phyloP scores from a whole-genome alignment of 2,888 invertebrate species.

The Anodontia alba region DNA sequence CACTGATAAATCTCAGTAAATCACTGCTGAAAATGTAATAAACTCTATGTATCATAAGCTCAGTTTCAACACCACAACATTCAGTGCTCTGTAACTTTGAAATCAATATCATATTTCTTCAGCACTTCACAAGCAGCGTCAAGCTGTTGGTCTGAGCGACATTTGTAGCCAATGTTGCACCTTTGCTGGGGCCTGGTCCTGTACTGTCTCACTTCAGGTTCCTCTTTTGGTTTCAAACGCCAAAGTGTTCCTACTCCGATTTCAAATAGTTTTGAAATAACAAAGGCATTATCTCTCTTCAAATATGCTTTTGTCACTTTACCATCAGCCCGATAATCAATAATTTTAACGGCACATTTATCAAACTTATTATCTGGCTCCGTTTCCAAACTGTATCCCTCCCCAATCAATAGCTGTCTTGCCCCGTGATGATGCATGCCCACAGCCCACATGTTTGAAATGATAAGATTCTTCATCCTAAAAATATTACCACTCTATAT shows the following conservation, averaged over 20 bases:
- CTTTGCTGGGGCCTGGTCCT: slow-evolving; percentile 20
- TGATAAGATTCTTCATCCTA: slow-evolving; percentile 25
- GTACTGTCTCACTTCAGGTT: not conserved
- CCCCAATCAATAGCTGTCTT: not conserved
- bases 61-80: too few relatives aligned
- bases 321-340: slow-evolving; percentile 11
- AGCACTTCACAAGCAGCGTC: not conserved
- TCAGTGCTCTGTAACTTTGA: not conserved
- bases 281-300: slow-evolving; percentile 10
- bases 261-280: slow-evolving; percentile 4
- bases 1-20: too few relatives aligned
- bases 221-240: slow-evolving; percentile 24
- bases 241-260: not conserved
- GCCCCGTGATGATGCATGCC: slow-evolving; percentile 5
- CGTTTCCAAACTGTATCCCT: not conserved
- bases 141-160: not conserved
- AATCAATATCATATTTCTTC: not conserved
- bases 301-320: slow-evolving; percentile 8
- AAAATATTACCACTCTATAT: too few relatives aligned
- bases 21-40: too few relatives aligned
- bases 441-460: slow-evolving; percentile 1
- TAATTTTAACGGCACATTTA: slow-evolving; percentile 12
- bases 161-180: slow-evolving; percentile 15
- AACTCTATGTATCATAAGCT: too few relatives aligned
- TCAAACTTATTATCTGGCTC: slow-evolving; percentile 12